These are phyloP conservation scores for Catharus bicknelli DNA, from an alignment of 2,113 vertebrate species.

Conservation along the genomic window DNA sequence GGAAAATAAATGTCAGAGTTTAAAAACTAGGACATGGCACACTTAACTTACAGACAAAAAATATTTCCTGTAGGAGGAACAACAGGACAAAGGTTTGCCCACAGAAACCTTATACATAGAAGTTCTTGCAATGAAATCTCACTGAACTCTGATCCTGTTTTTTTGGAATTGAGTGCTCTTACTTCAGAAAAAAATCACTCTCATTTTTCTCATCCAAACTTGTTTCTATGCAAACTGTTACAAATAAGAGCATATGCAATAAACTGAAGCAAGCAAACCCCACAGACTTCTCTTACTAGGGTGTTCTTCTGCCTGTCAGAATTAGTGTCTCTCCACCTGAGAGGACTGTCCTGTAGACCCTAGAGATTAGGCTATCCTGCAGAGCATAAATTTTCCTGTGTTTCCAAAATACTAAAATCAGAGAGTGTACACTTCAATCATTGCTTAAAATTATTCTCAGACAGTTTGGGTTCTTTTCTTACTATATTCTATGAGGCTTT, in stretches of 20 bases:
- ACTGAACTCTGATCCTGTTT: neutral
- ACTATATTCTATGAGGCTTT: neutral
- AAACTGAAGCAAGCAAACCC: neutral
- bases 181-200: neutral
- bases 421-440: no score
- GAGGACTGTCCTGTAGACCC: neutral
- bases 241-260: neutral
- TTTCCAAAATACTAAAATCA: neutral
- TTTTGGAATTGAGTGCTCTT: neutral
- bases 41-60: neutral
- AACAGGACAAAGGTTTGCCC: neutral
- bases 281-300: neutral
- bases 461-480: neutral
- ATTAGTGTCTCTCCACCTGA: neutral
- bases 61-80: neutral
- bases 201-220: neutral
- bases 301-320: rapidly evolving
- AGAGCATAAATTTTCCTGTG: neutral
- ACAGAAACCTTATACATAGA: neutral
- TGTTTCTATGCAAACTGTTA: neutral
- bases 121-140: neutral
- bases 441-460: neutral
- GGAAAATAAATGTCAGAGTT: neutral
- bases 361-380: neutral
- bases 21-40: neutral